Base-by-base conservation (phyloP, 2,888 invertebrate species). In the Myopa tessellatipennis region DNA sequence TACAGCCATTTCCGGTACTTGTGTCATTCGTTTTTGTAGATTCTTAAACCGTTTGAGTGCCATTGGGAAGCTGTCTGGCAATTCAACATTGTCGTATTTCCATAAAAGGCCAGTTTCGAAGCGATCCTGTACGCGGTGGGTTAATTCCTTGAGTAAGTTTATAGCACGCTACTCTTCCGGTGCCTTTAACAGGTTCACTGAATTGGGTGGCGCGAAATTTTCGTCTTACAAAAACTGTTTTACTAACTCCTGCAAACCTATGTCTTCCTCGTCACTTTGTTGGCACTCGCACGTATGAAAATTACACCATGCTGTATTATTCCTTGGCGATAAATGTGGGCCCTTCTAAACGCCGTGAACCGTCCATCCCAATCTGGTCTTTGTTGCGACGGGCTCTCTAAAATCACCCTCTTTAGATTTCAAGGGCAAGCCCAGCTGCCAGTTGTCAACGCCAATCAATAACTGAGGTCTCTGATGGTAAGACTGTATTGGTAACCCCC, bases 31-130 rank as follows among this genome's bases (percentile, higher is more conserved):
- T 34, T 16, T 40, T 38, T 40, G 38, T n/a, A 26, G 18, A 26
- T 18, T 7, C n/a, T 26, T 18, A 10, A 78, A 38, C 26, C 80
- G 76, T 45, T 74, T 75, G 16, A 70, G 73, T n/a, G 81, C 82
- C 75, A 79, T 81, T 45, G 69, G 18, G 18, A 50, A 74, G 45
- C 61, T 75, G 40, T 74, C 65, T 10, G 77, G 74, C 18, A 74
- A 34, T 34, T 10, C 67, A 74, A 79, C 58, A 40, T 81, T 38
- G 12, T 82, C 79, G 60, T 79, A 77, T 70, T 80, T 80, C 83
- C 82, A 83, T 18, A 82, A 55, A 4, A 82, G 73, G 3, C 80
- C 80, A 58, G 61, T 61, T 26, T 61, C 65, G 14, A 36, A 65
- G 5, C 65, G 61, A 61, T 26, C 34, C 26, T 34, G 61, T 26